Conservation (phyloP, 2,797 vertebrate genomes). For the Cynodonichthys magdalenae region DNA sequence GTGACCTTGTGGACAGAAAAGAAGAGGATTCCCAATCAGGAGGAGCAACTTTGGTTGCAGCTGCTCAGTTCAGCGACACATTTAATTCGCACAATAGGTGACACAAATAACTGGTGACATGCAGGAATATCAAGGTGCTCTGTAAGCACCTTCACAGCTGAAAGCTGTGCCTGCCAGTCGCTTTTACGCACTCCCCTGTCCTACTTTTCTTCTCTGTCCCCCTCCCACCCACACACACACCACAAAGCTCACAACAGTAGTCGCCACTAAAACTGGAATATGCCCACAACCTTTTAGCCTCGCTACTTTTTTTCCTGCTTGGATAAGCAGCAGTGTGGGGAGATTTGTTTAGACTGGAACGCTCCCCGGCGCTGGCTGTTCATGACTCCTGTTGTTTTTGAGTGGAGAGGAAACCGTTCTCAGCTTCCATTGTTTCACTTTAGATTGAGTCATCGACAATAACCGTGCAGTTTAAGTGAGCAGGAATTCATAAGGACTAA, state of each 20-base stretch:
- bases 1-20: slow-evolving; percentile 83
- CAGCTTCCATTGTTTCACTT: slow-evolving; percentile 65
- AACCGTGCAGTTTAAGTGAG: slow-evolving; percentile 7
- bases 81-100: slow-evolving; percentile 51
- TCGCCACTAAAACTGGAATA: slow-evolving; percentile 56
- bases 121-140: slow-evolving; percentile 65
- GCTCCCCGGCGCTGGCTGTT: slow-evolving; percentile 35
- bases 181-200: slow-evolving; percentile 41
- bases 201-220: slow-evolving; percentile 60
- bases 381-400: slow-evolving; percentile 50
- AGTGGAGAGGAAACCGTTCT: slow-evolving; percentile 53
- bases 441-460: slow-evolving; percentile 18
- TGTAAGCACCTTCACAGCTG: slow-evolving; percentile 73
- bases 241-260: slow-evolving; percentile 43
- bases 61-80: slow-evolving; percentile 24
- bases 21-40: slow-evolving; percentile 68
- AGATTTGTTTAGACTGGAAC: slow-evolving; percentile 69
- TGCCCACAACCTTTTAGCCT: slow-evolving; percentile 65
- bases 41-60: slow-evolving; percentile 32
- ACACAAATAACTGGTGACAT: slow-evolving; percentile 76
- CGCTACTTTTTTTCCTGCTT: slow-evolving; percentile 55
- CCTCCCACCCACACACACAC: slow-evolving; percentile 12
- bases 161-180: slow-evolving; percentile 57
- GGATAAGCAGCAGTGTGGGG: slow-evolving; percentile 60
- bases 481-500: neutral